Percentiles rank a stretch among this genome's conserved stretches.
Conservation (phyloP, 2,888 invertebrate species). For the Lymantria monacha region DNA sequence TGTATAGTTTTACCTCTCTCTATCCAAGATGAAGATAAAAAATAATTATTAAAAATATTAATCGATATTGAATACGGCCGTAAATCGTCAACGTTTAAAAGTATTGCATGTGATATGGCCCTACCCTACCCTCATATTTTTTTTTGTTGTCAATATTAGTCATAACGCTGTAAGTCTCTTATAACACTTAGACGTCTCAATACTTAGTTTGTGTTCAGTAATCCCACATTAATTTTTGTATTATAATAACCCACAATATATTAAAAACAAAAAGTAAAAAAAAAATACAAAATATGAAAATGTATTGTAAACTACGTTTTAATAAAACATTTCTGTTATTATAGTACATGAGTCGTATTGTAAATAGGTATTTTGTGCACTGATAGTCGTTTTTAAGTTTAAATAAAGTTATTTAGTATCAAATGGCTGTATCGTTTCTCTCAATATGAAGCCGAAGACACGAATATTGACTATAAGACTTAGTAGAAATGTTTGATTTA, state of each 20-base stretch:
- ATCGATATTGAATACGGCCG: too few relatives aligned
- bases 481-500: constrained; percentile 51
- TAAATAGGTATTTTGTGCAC: constrained; percentile 76
- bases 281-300: constrained; percentile 41
- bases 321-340: constrained; percentile 44
- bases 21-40: too few relatives aligned
- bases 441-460: constrained; percentile 53
- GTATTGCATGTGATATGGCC: not conserved
- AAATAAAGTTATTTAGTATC: constrained; percentile 53
- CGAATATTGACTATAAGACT: constrained; percentile 52
- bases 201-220: constrained; percentile 64
- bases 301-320: constrained; percentile 50
- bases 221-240: constrained; percentile 51
- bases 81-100: not conserved
- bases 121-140: constrained; percentile 11
- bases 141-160: constrained; percentile 59
- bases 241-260: constrained; percentile 53
- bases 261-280: constrained; percentile 53
- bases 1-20: too few relatives aligned
- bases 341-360: constrained; percentile 61
- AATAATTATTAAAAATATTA: too few relatives aligned
- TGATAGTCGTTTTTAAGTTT: constrained; percentile 72
- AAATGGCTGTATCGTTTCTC: constrained; percentile 71
- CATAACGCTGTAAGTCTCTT: constrained; percentile 44
- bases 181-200: constrained; percentile 43